Conservation (phyloP, 2,888 invertebrate species). For the Cephus nigrinus region DNA sequence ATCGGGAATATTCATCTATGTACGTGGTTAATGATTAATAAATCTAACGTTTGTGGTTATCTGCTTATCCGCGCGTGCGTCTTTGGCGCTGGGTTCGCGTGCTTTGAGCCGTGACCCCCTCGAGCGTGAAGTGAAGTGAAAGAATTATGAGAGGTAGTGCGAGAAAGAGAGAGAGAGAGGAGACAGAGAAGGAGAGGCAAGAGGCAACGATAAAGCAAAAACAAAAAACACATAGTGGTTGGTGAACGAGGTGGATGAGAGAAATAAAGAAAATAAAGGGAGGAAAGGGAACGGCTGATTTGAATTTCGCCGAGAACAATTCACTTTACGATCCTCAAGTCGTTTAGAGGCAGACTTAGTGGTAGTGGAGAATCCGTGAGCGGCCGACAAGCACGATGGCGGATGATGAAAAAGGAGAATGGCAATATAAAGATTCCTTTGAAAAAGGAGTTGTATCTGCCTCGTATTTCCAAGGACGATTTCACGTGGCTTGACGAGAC, state of each 20-base stretch:
- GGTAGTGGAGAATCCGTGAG: not conserved
- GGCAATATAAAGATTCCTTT: not conserved
- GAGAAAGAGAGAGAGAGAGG: constrained; percentile 15
- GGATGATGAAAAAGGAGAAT: not conserved
- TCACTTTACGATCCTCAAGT: not conserved
- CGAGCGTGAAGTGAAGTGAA: not conserved
- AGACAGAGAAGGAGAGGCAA: constrained; percentile 20
- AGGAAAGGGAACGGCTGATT: constrained; percentile 21
- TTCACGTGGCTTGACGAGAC: not conserved
- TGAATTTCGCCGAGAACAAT: constrained; percentile 14
- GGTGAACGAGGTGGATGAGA: not conserved
- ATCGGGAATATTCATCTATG: not conserved
- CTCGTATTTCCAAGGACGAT: not conserved
- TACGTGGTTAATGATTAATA: not conserved
- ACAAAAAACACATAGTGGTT: not conserved
- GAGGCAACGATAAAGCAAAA: constrained; percentile 20
- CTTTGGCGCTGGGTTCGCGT: not conserved
- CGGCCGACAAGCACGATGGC: not conserved
- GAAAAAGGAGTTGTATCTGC: not conserved
- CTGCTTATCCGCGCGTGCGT: not conserved
- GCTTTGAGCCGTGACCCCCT: not conserved
- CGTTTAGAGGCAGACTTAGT: not conserved
- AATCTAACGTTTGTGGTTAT: not conserved
- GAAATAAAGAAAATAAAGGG: constrained; percentile 10
- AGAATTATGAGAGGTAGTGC: constrained; percentile 9